Base-by-base conservation (phyloP, 2,888 invertebrate species). In the Eupithecia subumbrata region DNA sequence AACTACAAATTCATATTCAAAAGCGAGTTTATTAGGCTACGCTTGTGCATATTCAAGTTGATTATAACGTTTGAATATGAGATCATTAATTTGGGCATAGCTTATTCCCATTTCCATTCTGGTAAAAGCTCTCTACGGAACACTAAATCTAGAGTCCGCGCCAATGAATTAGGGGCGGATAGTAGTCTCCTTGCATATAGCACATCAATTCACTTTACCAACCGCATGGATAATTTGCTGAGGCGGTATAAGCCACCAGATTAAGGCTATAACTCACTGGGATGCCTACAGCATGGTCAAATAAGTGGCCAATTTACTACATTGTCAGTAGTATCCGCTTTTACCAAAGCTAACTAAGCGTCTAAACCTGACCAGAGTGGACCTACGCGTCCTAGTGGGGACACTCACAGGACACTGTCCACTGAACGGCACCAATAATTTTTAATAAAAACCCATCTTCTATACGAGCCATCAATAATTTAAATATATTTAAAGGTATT, bases 21-120 rank as follows among this genome's bases (percentile, higher is more conserved):
- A 60, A 60, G 25, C 25, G 25, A 25, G 60, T 60, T 60, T 60
- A 56, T 56, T 56, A 56, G 25, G 60, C 3, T 60, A 25, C 25
- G 60, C 60, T 60, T 30, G 30, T 30, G 30, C 12, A 60, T 60
- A 60, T 60, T 60, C 60, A 60, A 60, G 60, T 60, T 60, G 25
- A 56, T 56, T 56, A 56, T 12, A 22, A 25, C 25, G 60, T 22
- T 60, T 25, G 22, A 60, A 25, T 11, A 60, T 60, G 4, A 56
- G 22, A 56, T 5, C 60, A 25, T 60, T 25, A 22, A 60, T 60
- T 25, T 60, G 12, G 25, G 5, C 56, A 22, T 60, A 14, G 5
- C 25, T 52, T 60, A 60, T 60, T 60, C n/a, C 5, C 2, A 25
- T 60, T 25, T 60, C 25, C 60, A 60, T 60, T 60, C 14, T 14